These are phyloP conservation scores for Perdix hodgsoniae DNA, from an alignment of 2,797 vertebrate genomes.

Conservation along the genomic window DNA sequence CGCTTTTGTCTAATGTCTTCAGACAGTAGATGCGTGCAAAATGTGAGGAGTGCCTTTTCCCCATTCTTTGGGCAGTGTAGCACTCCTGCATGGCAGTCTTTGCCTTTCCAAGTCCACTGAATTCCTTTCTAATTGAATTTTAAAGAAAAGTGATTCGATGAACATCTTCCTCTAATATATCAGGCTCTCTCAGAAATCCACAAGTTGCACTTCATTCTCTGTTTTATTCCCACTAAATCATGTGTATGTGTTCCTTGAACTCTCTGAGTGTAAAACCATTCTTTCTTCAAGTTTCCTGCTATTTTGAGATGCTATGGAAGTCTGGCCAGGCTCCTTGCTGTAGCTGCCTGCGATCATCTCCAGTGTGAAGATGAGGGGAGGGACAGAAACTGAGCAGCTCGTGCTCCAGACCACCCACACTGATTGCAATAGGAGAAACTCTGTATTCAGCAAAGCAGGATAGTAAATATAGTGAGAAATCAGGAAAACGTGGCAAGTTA, in stretches of 20 bases:
- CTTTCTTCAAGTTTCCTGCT: neutral
- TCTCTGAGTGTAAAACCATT: neutral
- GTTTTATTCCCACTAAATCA: neutral
- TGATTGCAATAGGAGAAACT: constrained; percentile 57
- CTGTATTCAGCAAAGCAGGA: constrained; percentile 46
- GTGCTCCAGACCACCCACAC: constrained; percentile 49
- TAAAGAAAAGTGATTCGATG: neutral
- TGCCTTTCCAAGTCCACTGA: neutral
- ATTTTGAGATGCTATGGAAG: neutral
- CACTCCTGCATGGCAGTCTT: neutral
- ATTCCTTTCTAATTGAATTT: neutral
- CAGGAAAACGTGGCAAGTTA: neutral
- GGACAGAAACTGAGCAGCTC: constrained; percentile 57
- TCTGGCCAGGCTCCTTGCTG: neutral
- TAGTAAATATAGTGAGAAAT: constrained; percentile 64
- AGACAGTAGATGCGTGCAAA: neutral
- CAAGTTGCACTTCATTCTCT: neutral
- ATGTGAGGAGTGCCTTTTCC: neutral
- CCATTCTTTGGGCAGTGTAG: neutral
- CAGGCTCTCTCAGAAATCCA: neutral
- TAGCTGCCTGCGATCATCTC: constrained; percentile 30
- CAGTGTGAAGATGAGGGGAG: constrained; percentile 52
- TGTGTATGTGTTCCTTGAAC: neutral
- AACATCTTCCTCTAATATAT: neutral
- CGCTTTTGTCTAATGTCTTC: neutral